Percentiles rank a stretch among this genome's conserved stretches.
Conservation (phyloP, 2,888 invertebrate genomes). For the Phyllotreta striolata region DNA sequence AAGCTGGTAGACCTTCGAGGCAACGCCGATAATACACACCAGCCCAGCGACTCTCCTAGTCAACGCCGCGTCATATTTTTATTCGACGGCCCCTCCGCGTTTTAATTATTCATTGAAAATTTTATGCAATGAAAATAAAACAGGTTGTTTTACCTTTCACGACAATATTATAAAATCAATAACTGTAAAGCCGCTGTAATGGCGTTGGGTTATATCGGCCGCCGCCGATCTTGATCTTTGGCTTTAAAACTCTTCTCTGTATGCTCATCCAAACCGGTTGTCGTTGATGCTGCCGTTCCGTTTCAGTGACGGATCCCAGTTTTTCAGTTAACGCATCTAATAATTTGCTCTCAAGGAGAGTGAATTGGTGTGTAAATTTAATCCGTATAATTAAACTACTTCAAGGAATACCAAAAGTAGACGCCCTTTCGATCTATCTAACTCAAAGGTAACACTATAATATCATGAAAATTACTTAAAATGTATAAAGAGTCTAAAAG, state of each 20-base stretch:
- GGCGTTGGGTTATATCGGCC: conserved; percentile 35
- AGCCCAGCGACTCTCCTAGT: neutral
- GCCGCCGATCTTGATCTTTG: conserved; percentile 37
- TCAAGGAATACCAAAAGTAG: too few relatives aligned
- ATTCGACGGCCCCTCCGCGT: conserved; percentile 7
- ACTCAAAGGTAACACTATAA: too few relatives aligned
- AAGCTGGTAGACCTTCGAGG: too few relatives aligned
- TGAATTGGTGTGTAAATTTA: too few relatives aligned
- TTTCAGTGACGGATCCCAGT: conserved; percentile 13
- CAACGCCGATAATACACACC: neutral
- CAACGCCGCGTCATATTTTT: conserved; percentile 2
- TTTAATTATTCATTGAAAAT: conserved; percentile 29
- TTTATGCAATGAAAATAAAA: conserved; percentile 35
- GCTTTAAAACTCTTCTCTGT: conserved; percentile 31
- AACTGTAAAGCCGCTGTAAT: conserved; percentile 38
- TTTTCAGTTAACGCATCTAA: neutral
- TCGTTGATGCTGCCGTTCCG: conserved; percentile 13
- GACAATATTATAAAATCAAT: conserved; percentile 39
- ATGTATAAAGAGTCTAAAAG: too few relatives aligned
- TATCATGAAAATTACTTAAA: too few relatives aligned
- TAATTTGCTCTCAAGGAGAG: too few relatives aligned
- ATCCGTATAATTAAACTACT: too few relatives aligned
- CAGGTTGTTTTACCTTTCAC: conserved; percentile 37
- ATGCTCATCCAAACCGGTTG: conserved; percentile 39
- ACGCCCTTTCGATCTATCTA: too few relatives aligned